Percentiles rank a stretch among this genome's conserved stretches.
Conservation (phyloP, 2,113 vertebrate species). For the Nothobranchius kuhntae region DNA sequence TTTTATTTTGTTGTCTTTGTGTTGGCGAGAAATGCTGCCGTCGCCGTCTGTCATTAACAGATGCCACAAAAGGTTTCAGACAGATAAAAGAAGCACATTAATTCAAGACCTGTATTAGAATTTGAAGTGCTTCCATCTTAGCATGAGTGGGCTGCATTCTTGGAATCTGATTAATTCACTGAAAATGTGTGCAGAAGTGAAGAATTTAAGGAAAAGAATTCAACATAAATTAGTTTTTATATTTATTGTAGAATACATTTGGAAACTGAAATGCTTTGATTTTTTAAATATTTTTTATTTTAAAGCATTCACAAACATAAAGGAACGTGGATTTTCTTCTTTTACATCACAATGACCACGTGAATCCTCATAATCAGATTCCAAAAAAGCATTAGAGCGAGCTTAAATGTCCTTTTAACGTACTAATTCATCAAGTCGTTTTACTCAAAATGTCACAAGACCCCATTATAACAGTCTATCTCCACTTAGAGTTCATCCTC, state of each 20-base stretch:
- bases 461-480: slow-evolving; percentile 24
- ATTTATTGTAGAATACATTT: no score
- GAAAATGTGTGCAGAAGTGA: slow-evolving; percentile 37
- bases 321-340: no score
- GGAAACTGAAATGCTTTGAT: background rate
- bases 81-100: slow-evolving; percentile 71
- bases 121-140: slow-evolving; percentile 57
- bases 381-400: slow-evolving; percentile 5
- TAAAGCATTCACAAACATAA: slow-evolving; percentile 12
- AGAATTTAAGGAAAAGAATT: slow-evolving; percentile 35
- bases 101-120: slow-evolving; percentile 66
- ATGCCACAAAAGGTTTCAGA: slow-evolving; percentile 59
- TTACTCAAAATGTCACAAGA: slow-evolving; percentile 32
- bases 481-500: slow-evolving; percentile 21
- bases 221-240: background rate
- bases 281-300: background rate
- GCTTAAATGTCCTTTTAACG: slow-evolving; percentile 36
- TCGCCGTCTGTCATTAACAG: slow-evolving; percentile 57
- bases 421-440: slow-evolving; percentile 22
- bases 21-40: slow-evolving; percentile 22
- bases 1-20: slow-evolving; percentile 39
- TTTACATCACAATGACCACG: slow-evolving; percentile 5
- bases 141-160: slow-evolving; percentile 33
- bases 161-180: slow-evolving; percentile 51
- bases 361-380: slow-evolving; percentile 3